Evolutionary conservation across 2,113 vertebrate species (phyloP), one percentile per base, ranked within the genome.

Genomic region (Alethe castanea): DNA sequence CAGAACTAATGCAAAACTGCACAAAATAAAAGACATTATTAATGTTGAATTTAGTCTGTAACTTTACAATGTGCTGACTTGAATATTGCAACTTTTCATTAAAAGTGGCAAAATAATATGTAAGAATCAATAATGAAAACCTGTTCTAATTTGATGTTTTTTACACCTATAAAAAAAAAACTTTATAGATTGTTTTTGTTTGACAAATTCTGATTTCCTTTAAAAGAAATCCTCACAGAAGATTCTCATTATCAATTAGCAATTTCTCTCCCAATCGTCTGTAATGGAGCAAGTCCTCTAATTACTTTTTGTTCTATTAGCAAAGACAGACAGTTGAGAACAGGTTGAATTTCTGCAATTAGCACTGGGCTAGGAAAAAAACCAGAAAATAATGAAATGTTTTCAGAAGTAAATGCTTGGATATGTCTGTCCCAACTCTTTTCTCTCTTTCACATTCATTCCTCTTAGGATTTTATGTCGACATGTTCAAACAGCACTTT

Each of bases 401-500:
- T 92, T 93, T 81, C 81, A 83, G 52, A 93, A 93, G 35, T 4
- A 29, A 88, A 84, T 8, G 3, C 72, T 77, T 52, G 52, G 56
- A 42, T 47, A 76, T 54, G n/a, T 42, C 65, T 80, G 61, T 36
- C 73, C 85, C 45, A 85, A 53, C 71, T 76, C 35, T 44, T 38
- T 76, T 50, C 44, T 53, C 66, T 48, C 64, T 70, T 61, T 61
- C 67, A 86, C 47, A 13, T 73, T 38, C 11, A 2, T 53, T 94
- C 92, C 73, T 8, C 60, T 67, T 88, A 52, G 74, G 71, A 92
- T 93, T 94, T 88, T 66, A 70, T 20, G 45, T 31, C 14, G 14
- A 56, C 29, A 19, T 25, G 60, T 95, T 97, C 96, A 94, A 93
- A 86, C 35, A 86, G 60, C 24, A 54, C 92, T 94, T 92, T 96